Evolutionary conservation across 30 jellyfish, hydroid and myxozoan species (phyloP).

Genomic region (Aurelia coerulea): DNA sequence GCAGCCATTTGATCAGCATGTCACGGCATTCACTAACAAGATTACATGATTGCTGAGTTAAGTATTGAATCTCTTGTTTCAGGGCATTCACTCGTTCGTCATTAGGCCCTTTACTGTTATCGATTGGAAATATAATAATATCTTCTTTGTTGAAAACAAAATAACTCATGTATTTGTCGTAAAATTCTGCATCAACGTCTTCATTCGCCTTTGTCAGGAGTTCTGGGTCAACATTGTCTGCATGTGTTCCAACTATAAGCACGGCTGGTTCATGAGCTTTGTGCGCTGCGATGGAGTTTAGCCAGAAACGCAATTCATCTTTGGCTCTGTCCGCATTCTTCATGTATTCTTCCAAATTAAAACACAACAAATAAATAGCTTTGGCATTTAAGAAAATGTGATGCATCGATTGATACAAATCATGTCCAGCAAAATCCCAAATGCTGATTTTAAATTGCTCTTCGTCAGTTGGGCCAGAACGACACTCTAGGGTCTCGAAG

Average conservation of each 20-base stretch:
- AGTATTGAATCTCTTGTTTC: background rate
- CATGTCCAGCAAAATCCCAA: conserved; percentile 60
- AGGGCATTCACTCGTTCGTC: background rate
- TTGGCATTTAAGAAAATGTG: conserved; percentile 44
- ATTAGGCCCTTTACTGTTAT: conserved; percentile 48
- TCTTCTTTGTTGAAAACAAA: background rate
- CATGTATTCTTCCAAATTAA: conserved; percentile 16
- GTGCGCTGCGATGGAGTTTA: conserved; percentile 54
- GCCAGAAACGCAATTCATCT: conserved; percentile 29
- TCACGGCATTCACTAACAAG: no score
- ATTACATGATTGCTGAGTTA: background rate
- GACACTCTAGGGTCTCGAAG: conserved; percentile 8
- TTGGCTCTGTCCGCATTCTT: background rate
- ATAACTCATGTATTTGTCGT: conserved; percentile 8
- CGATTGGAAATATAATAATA: conserved; percentile 13
- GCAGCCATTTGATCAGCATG: background rate
- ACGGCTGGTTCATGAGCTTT: conserved; percentile 40
- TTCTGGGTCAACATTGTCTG: conserved; percentile 6
- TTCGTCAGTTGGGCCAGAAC: background rate
- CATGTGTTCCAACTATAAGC: conserved; percentile 37
- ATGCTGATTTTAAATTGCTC: conserved; percentile 34
- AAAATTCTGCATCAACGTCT: background rate
- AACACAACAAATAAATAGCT: conserved; percentile 41
- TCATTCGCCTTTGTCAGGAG: conserved; percentile 10
- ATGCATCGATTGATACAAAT: conserved; percentile 30